Evolutionary conservation across 2,113 vertebrate genomes (phyloP), one percentile per base, ranked within the genome.

Genomic region (Corythornis madagascariensis): DNA sequence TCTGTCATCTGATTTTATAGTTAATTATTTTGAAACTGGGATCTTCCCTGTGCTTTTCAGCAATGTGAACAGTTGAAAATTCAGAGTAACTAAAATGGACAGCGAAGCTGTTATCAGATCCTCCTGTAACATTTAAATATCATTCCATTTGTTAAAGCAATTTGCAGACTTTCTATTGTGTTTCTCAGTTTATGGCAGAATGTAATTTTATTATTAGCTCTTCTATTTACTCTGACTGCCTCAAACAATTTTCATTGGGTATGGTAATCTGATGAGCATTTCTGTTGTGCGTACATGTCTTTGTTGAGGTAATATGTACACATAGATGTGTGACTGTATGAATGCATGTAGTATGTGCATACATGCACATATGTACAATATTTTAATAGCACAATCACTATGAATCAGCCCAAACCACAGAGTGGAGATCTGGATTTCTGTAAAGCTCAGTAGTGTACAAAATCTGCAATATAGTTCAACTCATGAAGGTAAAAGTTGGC

Each of bases 391-490:
- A 55, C 15, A 60, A 25, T 71, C 63, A 70, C 9, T 31, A 60
- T 48, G 65, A 65, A 48, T 86, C 33, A 43, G 38, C 55, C 74
- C 71, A 93, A 92, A 83, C 84, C 64, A 16, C 94, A 77, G 69
- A 76, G 35, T 2, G 85, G 64, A 74, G 76, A 75, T 89, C 55
- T 77, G 64, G 43, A 74, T 91, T 89, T 91, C 64, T 92, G 1
- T 85, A 88, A 92, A 85, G 67, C 79, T 90, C 59, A n/a, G 31
- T 55, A 88, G 45, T 69, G 26, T 78, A 86, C 38, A 70, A 75
- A 86, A 43, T 81, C 89, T 94, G 89, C 67, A 83, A 89, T 93
- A 83, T 9, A 91, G 84, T 74, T 95, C 84, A 96, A 5, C 38
- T 89, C 14, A 43, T 42, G 56, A 92, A 85, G 50, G 48, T 76